Evolutionary conservation across 2,888 invertebrate species (phyloP).

Genomic region (Netelia melanura): DNA sequence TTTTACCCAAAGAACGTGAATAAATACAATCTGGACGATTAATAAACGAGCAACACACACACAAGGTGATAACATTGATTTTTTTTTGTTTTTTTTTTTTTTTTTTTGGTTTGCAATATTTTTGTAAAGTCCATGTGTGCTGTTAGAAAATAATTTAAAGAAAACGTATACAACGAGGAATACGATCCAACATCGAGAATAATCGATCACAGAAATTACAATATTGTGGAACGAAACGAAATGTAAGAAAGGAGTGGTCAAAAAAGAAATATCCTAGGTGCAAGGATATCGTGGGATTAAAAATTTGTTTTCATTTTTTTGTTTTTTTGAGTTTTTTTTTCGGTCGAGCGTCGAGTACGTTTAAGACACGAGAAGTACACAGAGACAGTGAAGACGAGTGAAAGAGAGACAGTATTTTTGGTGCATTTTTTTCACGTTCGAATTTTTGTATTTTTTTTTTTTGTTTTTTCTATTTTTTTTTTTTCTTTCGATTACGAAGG

Average conservation of each 20-base stretch:
- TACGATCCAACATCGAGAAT: conserved; percentile 48
- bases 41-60: conserved; percentile 48
- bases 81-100: no score
- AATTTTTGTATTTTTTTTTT: conserved; percentile 10
- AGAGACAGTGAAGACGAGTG: conserved; percentile 56
- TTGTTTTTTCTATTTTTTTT: neutral
- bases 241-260: neutral
- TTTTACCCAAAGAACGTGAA: neutral
- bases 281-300: conserved; percentile 3
- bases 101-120: conserved; percentile 15
- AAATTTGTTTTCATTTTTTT: no score
- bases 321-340: neutral
- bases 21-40: conserved; percentile 37
- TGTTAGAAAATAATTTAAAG: conserved; percentile 7
- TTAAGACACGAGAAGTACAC: conserved; percentile 51
- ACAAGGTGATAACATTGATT: conserved; percentile 24
- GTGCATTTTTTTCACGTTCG: conserved; percentile 49
- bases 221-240: neutral
- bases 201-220: conserved; percentile 11
- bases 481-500: conserved; percentile 19
- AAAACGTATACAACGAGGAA: conserved; percentile 22
- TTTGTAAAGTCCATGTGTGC: conserved; percentile 2
- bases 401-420: conserved; percentile 47
- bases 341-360: conserved; percentile 25
- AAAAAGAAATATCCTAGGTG: conserved; percentile 18